Evolutionary conservation across 2,797 vertebrate genomes (phyloP).

Genomic region (Coracias cyanogaster): DNA sequence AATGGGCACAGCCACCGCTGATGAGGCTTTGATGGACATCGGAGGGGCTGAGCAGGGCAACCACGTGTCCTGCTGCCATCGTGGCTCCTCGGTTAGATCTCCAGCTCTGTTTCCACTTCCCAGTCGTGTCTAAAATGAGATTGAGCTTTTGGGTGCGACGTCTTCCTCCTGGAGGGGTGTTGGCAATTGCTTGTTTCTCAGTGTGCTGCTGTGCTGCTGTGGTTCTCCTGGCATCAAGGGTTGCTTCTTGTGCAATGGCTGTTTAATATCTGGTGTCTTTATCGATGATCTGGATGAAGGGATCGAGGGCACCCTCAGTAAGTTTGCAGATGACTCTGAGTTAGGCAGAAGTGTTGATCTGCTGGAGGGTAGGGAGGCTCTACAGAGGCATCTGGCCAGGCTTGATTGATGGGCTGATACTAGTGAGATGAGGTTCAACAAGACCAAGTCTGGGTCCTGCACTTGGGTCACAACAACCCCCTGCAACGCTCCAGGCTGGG

Average conservation of each 20-base stretch:
- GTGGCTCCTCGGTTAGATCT: neutral
- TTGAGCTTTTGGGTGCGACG: rapidly evolving
- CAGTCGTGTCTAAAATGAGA: rapidly evolving
- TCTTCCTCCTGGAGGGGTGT: too few species aligned
- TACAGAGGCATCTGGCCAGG: neutral
- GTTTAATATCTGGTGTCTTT: neutral
- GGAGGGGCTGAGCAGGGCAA: neutral
- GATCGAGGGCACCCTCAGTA: neutral
- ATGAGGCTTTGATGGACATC: neutral
- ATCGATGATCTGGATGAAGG: neutral
- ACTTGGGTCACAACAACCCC: too few species aligned
- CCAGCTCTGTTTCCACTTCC: neutral
- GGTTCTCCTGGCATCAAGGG: neutral
- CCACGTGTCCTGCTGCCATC: rapidly evolving
- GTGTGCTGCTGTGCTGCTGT: rapidly evolving
- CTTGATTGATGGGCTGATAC: neutral
- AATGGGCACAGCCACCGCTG: rapidly evolving
- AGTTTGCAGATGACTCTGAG: too few species aligned
- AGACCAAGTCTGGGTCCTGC: too few species aligned
- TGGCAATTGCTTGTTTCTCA: neutral
- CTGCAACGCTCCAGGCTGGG: too few species aligned
- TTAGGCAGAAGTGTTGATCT: neutral
- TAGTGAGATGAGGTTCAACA: too few species aligned
- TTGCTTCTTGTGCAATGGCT: neutral
- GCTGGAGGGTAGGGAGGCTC: neutral